Percentiles rank a stretch among this genome's conserved stretches.
These are phyloP conservation scores for Antheraea assamensis DNA, from an alignment of 2,888 invertebrate genomes.

Conservation along the genomic window DNA sequence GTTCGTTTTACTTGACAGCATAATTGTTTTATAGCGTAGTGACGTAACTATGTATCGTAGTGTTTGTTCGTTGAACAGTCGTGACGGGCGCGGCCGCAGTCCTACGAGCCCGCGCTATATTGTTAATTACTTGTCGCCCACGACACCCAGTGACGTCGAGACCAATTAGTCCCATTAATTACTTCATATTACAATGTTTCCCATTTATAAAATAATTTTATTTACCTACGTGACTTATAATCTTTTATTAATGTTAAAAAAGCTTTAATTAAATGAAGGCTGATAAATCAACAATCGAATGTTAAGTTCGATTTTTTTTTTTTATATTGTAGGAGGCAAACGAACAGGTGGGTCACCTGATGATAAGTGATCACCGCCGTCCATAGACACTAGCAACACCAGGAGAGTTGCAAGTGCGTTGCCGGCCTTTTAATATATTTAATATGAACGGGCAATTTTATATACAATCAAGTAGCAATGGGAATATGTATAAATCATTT, in stretches of 20 bases:
- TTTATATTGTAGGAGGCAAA: no score
- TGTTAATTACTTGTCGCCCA: conserved; percentile 42
- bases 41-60: conserved; percentile 45
- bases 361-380: no score
- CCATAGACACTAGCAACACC: no score
- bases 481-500: no score
- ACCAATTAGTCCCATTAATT: conserved; percentile 39
- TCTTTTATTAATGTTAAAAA: no score
- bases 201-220: background rate
- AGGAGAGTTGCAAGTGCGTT: no score
- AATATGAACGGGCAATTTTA: background rate
- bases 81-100: conserved; percentile 32
- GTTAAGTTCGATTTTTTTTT: background rate
- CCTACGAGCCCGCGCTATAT: conserved; percentile 36
- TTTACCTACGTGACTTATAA: background rate
- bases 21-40: conserved; percentile 22
- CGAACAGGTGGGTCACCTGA: no score
- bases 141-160: conserved; percentile 51
- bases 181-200: conserved; percentile 14
- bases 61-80: conserved; percentile 54
- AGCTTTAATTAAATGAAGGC: background rate
- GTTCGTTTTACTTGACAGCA: background rate
- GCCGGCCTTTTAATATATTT: no score
- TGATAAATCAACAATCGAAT: background rate
- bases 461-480: no score